Percentiles rank a stretch among this genome's conserved stretches.
Evolutionary conservation across 37 sponge, comb jelly and placozoan genomes (phyloP).

Genomic region (Geodia barretti): DNA sequence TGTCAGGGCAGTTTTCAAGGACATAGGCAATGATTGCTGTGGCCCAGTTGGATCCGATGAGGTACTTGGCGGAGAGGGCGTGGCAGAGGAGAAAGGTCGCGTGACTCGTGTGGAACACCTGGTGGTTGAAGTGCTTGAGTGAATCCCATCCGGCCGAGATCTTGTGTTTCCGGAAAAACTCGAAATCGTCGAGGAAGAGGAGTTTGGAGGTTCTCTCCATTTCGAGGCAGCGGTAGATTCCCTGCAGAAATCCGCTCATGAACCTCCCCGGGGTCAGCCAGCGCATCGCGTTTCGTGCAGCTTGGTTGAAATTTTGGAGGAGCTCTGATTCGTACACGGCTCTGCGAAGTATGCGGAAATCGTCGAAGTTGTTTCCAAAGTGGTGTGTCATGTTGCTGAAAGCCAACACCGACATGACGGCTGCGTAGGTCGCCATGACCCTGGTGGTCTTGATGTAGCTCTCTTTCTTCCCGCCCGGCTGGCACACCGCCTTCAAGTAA

Average conservation of each 20-base stretch:
- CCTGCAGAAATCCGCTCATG: constrained; percentile 1
- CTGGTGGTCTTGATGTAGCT: neutral
- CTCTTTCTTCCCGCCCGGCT: neutral
- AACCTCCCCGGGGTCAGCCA: constrained; percentile 29
- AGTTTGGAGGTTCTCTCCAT: constrained; percentile 5
- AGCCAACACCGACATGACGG: neutral
- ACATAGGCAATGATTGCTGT: constrained; percentile 10
- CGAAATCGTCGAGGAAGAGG: constrained; percentile 17
- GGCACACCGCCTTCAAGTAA: neutral
- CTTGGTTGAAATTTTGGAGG: constrained; percentile 3
- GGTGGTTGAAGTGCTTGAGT: constrained; percentile 32
- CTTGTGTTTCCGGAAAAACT: neutral
- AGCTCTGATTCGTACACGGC: constrained; percentile 2
- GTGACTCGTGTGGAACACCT: neutral
- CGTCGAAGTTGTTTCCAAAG: neutral
- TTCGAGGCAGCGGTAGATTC: constrained; percentile 3
- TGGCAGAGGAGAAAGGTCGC: constrained; percentile 23
- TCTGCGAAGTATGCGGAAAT: neutral
- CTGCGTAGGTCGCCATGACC: neutral
- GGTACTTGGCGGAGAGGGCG: neutral
- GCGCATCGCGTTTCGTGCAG: constrained; percentile 13
- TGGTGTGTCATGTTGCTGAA: constrained; percentile 8
- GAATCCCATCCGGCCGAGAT: constrained; percentile 10
- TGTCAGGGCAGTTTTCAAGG: neutral
- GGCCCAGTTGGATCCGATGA: constrained; percentile 1